Percentiles rank a stretch among this genome's conserved stretches.
Conservation (phyloP, 1,140 invertebrate species). For the Drosophila nebulosa region DNA sequence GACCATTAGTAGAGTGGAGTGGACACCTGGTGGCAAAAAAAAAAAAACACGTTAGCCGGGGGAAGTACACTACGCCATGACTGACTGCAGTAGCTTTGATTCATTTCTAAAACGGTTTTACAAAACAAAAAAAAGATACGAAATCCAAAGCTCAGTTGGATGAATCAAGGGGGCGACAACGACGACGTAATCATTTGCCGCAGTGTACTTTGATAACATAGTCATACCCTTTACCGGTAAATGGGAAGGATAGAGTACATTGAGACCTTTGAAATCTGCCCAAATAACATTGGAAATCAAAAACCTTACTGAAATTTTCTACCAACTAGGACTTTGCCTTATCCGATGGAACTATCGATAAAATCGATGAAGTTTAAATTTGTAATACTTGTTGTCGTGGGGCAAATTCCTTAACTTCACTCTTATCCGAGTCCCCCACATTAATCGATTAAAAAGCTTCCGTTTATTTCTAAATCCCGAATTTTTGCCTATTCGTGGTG, state of each 20-base stretch:
- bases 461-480: no score
- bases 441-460: no score
- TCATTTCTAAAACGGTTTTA: neutral
- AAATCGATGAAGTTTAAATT: no score
- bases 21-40: neutral
- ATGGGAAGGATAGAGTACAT: neutral
- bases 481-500: no score
- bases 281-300: no score
- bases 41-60: neutral
- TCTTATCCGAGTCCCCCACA: no score
- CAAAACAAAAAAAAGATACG: neutral
- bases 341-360: no score
- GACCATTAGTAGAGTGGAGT: neutral
- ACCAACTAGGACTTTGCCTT: no score
- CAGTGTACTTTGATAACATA: slow-evolving; percentile 2
- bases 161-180: neutral
- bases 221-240: neutral
- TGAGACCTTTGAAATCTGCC: neutral
- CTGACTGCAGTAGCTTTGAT: neutral
- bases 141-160: neutral
- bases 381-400: no score
- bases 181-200: slow-evolving; percentile 6
- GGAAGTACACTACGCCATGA: neutral
- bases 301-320: no score
- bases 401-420: no score